Evolutionary conservation across 2,797 vertebrate genomes (phyloP).

Genomic region (Sphaeramia orbicularis): DNA sequence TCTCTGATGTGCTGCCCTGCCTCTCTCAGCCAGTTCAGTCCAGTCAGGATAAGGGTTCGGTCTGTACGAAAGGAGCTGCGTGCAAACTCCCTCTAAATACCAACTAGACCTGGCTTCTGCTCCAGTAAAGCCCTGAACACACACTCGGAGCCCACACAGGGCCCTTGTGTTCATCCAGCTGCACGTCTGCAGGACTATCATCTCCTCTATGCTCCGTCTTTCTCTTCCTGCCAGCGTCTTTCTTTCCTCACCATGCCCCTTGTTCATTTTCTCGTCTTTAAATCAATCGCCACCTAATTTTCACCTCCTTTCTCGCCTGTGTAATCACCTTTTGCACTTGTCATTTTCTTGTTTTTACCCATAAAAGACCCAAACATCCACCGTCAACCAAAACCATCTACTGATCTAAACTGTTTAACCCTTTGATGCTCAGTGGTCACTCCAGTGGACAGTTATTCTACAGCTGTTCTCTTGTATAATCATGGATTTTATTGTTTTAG

Average conservation of each 20-base stretch:
- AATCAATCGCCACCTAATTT: constrained; percentile 53
- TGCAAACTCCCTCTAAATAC: constrained; percentile 70
- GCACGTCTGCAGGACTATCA: constrained; percentile 69
- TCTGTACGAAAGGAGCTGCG: constrained; percentile 64
- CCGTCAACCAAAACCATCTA: neutral
- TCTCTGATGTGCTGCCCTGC: constrained; percentile 51
- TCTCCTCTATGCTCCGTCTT: constrained; percentile 59
- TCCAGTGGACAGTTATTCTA: no score
- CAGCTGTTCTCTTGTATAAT: no score
- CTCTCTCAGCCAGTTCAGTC: constrained; percentile 45
- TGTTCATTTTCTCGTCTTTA: constrained; percentile 56
- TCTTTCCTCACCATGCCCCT: constrained; percentile 31
- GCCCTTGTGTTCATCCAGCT: constrained; percentile 81
- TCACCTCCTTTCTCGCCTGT: constrained; percentile 41
- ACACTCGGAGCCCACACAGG: constrained; percentile 67
- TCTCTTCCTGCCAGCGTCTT: constrained; percentile 57
- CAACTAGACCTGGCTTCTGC: constrained; percentile 62
- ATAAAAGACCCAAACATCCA: no score
- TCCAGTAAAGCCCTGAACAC: constrained; percentile 74
- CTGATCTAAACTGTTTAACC: no score
- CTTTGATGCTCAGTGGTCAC: no score
- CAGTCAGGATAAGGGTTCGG: constrained; percentile 61
- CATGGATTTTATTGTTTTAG: no score
- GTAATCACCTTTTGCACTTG: neutral
- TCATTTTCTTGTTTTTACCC: neutral